phyloP scores from a whole-genome alignment of 2,797 vertebrate species.

The Pyrocephalus nanus region DNA sequence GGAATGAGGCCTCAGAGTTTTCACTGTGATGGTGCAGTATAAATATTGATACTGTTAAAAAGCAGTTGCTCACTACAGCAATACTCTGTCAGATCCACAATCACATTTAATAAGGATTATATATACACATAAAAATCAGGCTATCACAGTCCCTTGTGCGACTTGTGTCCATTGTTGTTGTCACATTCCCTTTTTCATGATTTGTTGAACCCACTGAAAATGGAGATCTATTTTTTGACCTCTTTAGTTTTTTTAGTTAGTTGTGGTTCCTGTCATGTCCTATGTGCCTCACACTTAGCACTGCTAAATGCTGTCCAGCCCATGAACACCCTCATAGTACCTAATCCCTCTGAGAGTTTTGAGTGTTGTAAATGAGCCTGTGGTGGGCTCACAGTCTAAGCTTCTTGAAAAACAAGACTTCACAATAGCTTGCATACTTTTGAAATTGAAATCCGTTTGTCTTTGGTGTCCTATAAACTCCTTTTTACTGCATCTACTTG shows the following conservation, averaged over 20 bases:
- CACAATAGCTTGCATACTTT: background rate
- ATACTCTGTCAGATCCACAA: background rate
- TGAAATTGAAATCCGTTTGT: background rate
- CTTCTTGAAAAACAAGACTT: background rate
- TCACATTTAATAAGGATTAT: background rate
- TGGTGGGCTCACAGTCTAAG: background rate
- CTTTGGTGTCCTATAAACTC: background rate
- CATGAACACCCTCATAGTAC: fast-evolving
- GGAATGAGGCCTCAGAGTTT: background rate
- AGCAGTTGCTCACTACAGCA: background rate
- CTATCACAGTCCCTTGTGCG: background rate
- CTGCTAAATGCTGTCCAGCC: background rate
- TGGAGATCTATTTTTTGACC: fast-evolving
- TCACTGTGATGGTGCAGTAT: background rate
- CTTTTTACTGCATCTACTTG: background rate
- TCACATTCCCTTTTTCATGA: background rate
- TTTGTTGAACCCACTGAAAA: background rate
- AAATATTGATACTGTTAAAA: background rate
- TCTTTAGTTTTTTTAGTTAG: background rate
- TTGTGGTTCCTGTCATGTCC: background rate
- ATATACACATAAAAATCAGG: background rate
- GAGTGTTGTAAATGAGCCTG: background rate
- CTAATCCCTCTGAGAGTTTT: background rate
- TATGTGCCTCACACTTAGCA: fast-evolving
- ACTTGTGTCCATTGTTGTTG: background rate